phyloP scores from a whole-genome alignment of 2,113 vertebrate genomes.

The Mirounga angustirostris region DNA sequence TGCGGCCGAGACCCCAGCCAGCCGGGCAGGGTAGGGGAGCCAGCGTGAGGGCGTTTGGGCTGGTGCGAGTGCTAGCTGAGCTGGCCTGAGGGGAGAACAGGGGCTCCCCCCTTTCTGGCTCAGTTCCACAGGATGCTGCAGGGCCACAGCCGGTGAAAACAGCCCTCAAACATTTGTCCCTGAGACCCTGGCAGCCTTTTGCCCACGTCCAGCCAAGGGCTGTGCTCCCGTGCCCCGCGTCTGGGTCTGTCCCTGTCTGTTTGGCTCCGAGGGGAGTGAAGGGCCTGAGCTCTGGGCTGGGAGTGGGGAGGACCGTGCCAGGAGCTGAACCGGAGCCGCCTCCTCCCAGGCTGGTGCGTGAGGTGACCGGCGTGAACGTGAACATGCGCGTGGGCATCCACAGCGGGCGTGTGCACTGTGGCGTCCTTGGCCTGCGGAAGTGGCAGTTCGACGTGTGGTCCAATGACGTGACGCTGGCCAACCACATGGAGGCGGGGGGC shows the following conservation, averaged over 20 bases:
- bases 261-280: background rate
- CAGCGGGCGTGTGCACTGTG: constrained; percentile 97
- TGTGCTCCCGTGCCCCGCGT: background rate
- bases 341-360: constrained; percentile 93
- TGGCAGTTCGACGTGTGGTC: constrained; percentile 99
- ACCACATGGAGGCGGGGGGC: constrained; percentile 98
- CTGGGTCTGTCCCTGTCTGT: background rate
- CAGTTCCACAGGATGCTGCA: background rate
- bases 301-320: background rate
- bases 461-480: constrained; percentile 97
- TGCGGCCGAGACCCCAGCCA: background rate
- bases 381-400: constrained; percentile 99
- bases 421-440: constrained; percentile 96
- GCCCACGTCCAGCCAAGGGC: background rate
- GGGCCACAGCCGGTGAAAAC: background rate
- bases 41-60: background rate
- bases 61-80: background rate
- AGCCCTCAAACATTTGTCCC: background rate
- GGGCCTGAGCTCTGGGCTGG: background rate
- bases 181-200: background rate
- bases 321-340: background rate
- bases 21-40: background rate
- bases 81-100: background rate
- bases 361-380: constrained; percentile 98
- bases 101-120: background rate